Base-by-base conservation (phyloP, 2,113 vertebrate genomes). In the Misgurnus mizolepis region DNA sequence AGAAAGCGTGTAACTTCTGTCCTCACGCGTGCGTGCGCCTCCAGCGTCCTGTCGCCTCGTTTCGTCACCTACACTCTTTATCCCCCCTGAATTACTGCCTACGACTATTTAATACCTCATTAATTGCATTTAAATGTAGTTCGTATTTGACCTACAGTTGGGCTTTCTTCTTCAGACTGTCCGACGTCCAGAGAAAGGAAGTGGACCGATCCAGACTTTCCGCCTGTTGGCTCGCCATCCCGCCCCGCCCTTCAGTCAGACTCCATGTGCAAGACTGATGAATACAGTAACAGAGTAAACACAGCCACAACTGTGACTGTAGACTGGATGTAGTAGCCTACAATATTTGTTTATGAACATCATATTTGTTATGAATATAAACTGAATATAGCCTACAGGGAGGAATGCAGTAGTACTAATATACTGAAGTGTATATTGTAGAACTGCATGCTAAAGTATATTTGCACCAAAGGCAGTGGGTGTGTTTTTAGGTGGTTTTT, bases 111-210 rank as follows among this genome's bases (percentile, higher is more conserved):
- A 45, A 66, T 11, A 67, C 14, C 22, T 27, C 68, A 83, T 68
- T 71, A 85, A 62, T 18, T n/a, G 43, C 11, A 7, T 66, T 74
- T 69, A 18, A 68, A 70, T 22, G 27, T 17, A 7, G 9, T 12
- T 43, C 0, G 45, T 8, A 8, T 61, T 58, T 61, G 72, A 76
- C 43, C 60, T 1, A 39, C 2, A 53, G 60, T 14, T 45, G 6
- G 50, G 18, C 66, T 34, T 76, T 27, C 43, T 76, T 27, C 43
- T n/a, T 50, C 41, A 81, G 71, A 67, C 77, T 67, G 68, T 62
- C 17, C 76, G 75, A 84, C 80, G 86, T 55, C 76, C 73, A 69
- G 76, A 83, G 86, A 83, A 85, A 90, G 81, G 90, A 91, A 89
- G 90, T 86, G 62, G 80, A 87, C 80, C 73, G 74, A 73, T 53